Evolutionary conservation across 2,797 vertebrate genomes (phyloP).

Genomic region (Ctenopoma multispine): DNA sequence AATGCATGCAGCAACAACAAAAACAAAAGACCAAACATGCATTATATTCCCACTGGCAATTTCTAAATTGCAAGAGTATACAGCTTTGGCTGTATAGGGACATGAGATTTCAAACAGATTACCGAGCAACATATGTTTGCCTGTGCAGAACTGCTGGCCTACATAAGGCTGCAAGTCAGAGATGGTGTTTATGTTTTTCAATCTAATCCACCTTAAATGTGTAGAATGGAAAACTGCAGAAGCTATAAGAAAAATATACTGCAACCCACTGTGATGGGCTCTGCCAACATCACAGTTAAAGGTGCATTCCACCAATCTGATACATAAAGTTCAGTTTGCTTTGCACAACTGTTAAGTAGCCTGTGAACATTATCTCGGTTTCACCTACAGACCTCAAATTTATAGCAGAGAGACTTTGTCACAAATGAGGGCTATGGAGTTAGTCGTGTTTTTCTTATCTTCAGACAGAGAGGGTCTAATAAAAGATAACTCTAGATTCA

Average conservation of each 20-base stretch:
- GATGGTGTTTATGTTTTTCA: not conserved
- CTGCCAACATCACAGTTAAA: not conserved
- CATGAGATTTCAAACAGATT: constrained; percentile 32
- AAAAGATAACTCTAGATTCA: not conserved
- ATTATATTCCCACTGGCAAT: not conserved
- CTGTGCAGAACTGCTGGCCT: constrained; percentile 39
- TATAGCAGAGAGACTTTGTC: too few species aligned
- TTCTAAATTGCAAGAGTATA: not conserved
- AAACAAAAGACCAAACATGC: constrained; percentile 17
- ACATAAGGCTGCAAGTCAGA: constrained; percentile 31
- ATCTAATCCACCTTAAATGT: not conserved
- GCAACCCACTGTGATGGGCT: too few species aligned
- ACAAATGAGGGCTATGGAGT: too few species aligned
- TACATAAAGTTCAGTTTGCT: not conserved
- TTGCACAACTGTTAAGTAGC: not conserved
- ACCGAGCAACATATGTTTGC: constrained; percentile 29
- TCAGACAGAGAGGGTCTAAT: too few species aligned
- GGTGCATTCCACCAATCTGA: not conserved
- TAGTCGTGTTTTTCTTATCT: too few species aligned
- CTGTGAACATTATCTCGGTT: too few species aligned
- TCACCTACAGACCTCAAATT: too few species aligned
- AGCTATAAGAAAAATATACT: too few species aligned
- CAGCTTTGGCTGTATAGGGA: constrained; percentile 15
- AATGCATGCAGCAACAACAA: constrained; percentile 22
- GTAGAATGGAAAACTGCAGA: too few species aligned